Conservation (phyloP, 2,888 invertebrate genomes). For the Priocnemis perturbator region DNA sequence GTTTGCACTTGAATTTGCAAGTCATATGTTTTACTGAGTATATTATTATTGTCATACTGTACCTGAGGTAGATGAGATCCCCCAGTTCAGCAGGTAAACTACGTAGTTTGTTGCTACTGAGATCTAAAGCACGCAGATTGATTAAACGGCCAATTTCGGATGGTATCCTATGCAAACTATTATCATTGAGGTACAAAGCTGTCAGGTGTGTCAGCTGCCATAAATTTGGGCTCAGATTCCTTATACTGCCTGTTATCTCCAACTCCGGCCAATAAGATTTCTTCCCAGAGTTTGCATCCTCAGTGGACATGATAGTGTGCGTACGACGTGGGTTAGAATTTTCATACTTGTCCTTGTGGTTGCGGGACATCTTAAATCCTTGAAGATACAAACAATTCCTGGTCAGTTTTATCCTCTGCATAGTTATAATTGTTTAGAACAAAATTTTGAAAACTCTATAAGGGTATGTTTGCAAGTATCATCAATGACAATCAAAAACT, state of each 20-base stretch:
- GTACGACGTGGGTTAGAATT: slow-evolving; percentile 86
- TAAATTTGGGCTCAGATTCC: slow-evolving; percentile 93
- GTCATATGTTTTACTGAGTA: too few relatives aligned
- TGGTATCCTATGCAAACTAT: slow-evolving; percentile 93
- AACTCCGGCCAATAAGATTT: slow-evolving; percentile 94
- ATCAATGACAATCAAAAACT: background rate
- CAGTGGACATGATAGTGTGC: slow-evolving; percentile 94
- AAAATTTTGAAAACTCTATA: background rate
- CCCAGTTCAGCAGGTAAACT: slow-evolving; percentile 97
- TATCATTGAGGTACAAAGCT: slow-evolving; percentile 96
- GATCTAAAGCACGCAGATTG: slow-evolving; percentile 91
- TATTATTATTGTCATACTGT: slow-evolving; percentile 23
- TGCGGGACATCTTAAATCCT: slow-evolving; percentile 77
- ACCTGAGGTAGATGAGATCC: slow-evolving; percentile 96
- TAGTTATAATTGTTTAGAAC: background rate
- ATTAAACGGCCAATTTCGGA: slow-evolving; percentile 91
- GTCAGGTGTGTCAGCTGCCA: slow-evolving; percentile 96
- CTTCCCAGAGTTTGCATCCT: slow-evolving; percentile 94
- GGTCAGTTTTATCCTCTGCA: slow-evolving; percentile 7
- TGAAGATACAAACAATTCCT: slow-evolving; percentile 23
- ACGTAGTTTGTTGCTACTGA: slow-evolving; percentile 95
- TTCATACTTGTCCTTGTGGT: slow-evolving; percentile 93
- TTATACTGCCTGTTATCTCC: slow-evolving; percentile 95
- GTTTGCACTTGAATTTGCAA: too few relatives aligned
- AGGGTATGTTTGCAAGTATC: background rate